Evolutionary conservation across 2,888 invertebrate species (phyloP), one percentile per base, ranked within the genome.

Genomic region (Poecilus cupreus): DNA sequence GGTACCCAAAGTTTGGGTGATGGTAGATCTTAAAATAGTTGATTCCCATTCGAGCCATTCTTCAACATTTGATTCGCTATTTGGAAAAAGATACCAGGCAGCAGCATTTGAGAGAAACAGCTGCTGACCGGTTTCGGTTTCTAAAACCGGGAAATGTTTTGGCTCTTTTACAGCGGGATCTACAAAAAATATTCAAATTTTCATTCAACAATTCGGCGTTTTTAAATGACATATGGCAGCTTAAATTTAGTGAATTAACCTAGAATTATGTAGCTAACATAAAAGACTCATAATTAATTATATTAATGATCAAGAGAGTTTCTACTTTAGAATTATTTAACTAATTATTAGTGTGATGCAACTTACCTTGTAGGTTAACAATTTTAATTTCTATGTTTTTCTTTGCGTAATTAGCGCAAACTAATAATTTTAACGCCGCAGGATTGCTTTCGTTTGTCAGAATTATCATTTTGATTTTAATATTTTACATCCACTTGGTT

Each of bases 401-500:
- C 83, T 93, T 91, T 0, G 92, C 91, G 84, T 93, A 91, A 86
- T 94, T 93, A 8, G 93, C 92, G 82, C 94, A 93, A 85, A 95
- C 91, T 26, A 95, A 86, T 83, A 96, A 87, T 88, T 96, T 96
- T 83, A 96, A 89, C 20, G 94, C 92, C 18, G 94, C 92, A 32
- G 95, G 94, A 89, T 96, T 96, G 85, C 93, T 94, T 86, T 94
- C 92, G 87, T 96, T 96, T 8, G 95, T 94, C 84, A 92, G 92
- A 83, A 95, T 91, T 87, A 93, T 93, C 93, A 95, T 94, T 90
- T 90, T 68, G 64, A 20, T 37, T 68, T 16, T 18, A 18, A 8
- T 18, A 18, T 10, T 51, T 51, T 13, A 0, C 16, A 68, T 37
- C 18, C 20, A 51, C 51, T 68, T 68, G 1, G 18, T 37, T 68